Base-by-base conservation (phyloP, 2,888 invertebrate species). In the Drosophila buzzatii region DNA sequence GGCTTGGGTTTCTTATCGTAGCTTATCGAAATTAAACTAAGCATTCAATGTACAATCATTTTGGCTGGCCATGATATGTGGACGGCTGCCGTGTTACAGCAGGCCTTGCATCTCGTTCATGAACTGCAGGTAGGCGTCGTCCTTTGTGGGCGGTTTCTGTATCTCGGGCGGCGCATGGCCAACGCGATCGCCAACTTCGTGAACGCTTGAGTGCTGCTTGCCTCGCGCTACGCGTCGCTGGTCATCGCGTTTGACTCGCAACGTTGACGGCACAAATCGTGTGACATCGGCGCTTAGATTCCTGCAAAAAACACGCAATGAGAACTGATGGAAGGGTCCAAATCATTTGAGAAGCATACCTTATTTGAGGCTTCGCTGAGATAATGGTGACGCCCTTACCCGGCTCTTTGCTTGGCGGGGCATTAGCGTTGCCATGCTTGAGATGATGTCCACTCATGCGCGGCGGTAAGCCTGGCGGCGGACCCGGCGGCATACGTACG, bases 101-200 rank as follows among this genome's bases (percentile, higher is more conserved):
- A 99, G 94, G 57, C 97, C 98, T 91, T 98, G 97, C 98, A 99
- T 98, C 94, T 99, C 99, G 92, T 96, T 96, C 99, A 99, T 99
- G 92, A 99, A 99, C 93, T 98, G 98, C 94, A 98, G 97, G 91
- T 99, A 99, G 14, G 99, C 99, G 92, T 99, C 99, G 92, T 99
- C 99, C 92, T 99, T 99, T 67, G 97, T 98, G 23, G 94, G 93
- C 73, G 94, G 94, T 56, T 92, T 91, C 56, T 91, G 91, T 1
- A 91, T 67, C 57, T 93, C 92, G 3, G 88, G 76, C 8, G 75
- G 76, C 9, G 79, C 85, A 69, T 92, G 83, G 9, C 18, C 51
- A 8, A 49, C 52, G 6, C 74, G 73, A 0, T 73, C 74, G 1
- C 57, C 49, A 9, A 56, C 94, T 53, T 94, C 93, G 2, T 95